These are phyloP conservation scores for Lacanobia wlatinum DNA, from an alignment of 2,888 invertebrate genomes.

Conservation along the genomic window DNA sequence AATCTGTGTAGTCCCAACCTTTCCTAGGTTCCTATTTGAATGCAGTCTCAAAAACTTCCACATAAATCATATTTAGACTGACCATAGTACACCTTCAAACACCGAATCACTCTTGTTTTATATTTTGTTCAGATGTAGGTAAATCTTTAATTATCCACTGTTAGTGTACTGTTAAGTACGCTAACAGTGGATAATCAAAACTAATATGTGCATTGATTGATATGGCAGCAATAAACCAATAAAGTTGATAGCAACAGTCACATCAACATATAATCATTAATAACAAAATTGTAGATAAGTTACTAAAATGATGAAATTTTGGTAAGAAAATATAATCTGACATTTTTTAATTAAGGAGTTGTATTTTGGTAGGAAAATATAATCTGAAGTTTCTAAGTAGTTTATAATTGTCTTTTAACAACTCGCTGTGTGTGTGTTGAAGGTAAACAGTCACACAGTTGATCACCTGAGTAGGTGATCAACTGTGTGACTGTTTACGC, in stretches of 20 bases:
- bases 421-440: too few species aligned
- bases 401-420: too few species aligned
- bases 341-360: too few species aligned
- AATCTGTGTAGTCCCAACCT: neutral
- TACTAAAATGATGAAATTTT: too few species aligned
- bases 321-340: too few species aligned
- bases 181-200: constrained; percentile 15
- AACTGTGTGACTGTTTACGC: too few species aligned
- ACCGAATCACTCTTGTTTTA: neutral
- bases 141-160: neutral
- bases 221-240: constrained; percentile 9
- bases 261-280: neutral
- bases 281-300: neutral
- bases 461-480: too few species aligned
- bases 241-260: constrained; percentile 1
- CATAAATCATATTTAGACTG: neutral
- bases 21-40: neutral
- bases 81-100: neutral
- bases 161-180: too few species aligned
- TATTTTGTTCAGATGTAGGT: neutral
- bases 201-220: constrained; percentile 5
- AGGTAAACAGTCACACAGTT: too few species aligned
- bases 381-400: too few species aligned
- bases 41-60: neutral
- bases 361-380: too few species aligned